Percentiles rank a stretch among this genome's conserved stretches.
Evolutionary conservation across 2,113 vertebrate species (phyloP).

Genomic region (Chaenocephalus aceratus): DNA sequence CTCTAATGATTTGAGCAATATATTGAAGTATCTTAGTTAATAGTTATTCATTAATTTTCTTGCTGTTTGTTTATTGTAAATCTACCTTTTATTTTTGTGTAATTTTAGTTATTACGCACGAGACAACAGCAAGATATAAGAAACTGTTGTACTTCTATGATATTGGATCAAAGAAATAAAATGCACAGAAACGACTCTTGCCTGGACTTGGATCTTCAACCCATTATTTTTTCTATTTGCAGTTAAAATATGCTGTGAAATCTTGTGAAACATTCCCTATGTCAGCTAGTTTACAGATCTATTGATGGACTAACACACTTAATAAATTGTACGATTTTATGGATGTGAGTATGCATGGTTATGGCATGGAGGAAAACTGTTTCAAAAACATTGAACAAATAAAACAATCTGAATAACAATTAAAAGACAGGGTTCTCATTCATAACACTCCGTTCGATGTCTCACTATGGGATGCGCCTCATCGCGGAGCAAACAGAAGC

Average conservation of each 20-base stretch:
- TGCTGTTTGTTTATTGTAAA: no score
- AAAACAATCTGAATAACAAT: not conserved
- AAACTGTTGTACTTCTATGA: no score
- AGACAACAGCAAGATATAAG: no score
- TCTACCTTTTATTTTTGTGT: no score
- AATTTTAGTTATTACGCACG: no score
- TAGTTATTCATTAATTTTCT: no score
- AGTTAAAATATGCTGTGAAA: conserved; percentile 4
- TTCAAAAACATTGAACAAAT: not conserved
- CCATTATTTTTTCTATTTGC: not conserved
- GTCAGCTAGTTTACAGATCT: not conserved
- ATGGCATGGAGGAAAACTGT: not conserved
- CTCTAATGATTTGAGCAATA: not conserved
- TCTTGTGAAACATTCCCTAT: not conserved
- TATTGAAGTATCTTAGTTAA: no score
- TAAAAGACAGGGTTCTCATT: not conserved
- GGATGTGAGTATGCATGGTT: not conserved
- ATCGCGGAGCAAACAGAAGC: no score
- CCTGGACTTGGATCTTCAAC: not conserved
- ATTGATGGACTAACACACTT: not conserved
- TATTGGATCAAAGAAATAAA: no score
- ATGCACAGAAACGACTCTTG: no score
- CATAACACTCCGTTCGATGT: no score
- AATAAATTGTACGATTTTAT: not conserved
- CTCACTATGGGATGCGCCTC: no score